phyloP scores from a whole-genome alignment of 2,113 vertebrate genomes.

The Marmota flaviventris region DNA sequence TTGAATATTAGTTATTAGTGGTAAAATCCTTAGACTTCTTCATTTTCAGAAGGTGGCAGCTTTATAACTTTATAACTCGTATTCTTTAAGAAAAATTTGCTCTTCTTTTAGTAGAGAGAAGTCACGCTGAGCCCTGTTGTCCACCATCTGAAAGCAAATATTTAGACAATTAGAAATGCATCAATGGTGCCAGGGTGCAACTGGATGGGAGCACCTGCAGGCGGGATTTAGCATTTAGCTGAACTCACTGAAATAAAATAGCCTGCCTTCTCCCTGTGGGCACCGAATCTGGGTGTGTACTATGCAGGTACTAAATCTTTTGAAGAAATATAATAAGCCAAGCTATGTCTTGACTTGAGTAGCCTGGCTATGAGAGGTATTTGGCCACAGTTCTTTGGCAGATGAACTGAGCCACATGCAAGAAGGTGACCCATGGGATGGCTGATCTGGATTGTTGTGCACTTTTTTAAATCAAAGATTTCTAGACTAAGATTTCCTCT shows the following conservation, averaged over 20 bases:
- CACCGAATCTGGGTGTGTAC: background rate
- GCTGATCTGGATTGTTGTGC: background rate
- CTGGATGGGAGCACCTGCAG: constrained; percentile 12
- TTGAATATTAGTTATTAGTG: background rate
- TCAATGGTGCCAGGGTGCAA: background rate
- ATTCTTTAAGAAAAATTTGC: background rate
- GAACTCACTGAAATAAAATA: constrained; percentile 6
- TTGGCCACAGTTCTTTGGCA: background rate
- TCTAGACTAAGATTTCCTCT: background rate
- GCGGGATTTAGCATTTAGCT: constrained; percentile 49
- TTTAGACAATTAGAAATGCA: constrained; percentile 16
- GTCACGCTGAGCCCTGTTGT: background rate
- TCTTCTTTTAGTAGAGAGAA: background rate
- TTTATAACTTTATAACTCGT: background rate
- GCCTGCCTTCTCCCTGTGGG: constrained; percentile 22
- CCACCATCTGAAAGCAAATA: constrained; percentile 34
- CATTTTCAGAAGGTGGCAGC: background rate
- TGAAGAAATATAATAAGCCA: background rate
- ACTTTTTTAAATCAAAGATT: background rate
- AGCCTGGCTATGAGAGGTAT: background rate
- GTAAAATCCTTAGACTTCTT: background rate
- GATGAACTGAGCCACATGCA: background rate
- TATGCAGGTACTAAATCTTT: constrained; percentile 13
- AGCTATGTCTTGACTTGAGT: background rate
- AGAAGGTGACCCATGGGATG: background rate